These are phyloP conservation scores for Gallinago jamesoni DNA, from an alignment of 2,113 vertebrate species.

Conservation along the genomic window DNA sequence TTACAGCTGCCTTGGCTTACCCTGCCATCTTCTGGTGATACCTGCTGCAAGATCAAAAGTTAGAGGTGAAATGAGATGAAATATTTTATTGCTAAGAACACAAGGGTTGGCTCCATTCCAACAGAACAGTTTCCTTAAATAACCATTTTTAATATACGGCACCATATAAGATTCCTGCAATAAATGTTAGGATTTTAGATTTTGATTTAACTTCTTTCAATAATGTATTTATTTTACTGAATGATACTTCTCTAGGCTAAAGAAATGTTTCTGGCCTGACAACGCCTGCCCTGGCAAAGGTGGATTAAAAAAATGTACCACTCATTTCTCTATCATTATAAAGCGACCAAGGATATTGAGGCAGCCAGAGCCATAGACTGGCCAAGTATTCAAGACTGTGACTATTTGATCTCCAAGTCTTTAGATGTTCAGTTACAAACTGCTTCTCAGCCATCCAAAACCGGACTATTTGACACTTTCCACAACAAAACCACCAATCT, in stretches of 20 bases:
- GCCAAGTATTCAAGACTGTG: neutral
- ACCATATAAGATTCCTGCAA: neutral
- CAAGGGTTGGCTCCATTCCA: conserved; percentile 44
- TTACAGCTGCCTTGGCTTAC: conserved; percentile 70
- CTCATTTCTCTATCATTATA: neutral
- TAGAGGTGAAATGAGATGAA: conserved; percentile 56
- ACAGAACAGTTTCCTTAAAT: conserved; percentile 31
- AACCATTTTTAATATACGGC: conserved; percentile 27
- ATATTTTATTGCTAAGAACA: conserved; percentile 51
- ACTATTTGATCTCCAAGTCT: neutral
- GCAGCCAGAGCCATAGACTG: neutral
- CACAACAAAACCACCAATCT: neutral
- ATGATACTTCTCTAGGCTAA: neutral
- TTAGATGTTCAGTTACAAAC: neutral
- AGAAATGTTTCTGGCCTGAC: neutral
- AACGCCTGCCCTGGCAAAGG: neutral
- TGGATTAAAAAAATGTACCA: neutral
- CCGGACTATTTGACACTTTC: neutral
- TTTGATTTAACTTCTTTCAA: conserved; percentile 24
- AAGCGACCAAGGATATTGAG: neutral
- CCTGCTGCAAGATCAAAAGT: conserved; percentile 62
- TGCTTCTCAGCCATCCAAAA: neutral
- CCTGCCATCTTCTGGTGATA: conserved; percentile 73
- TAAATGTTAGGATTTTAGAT: neutral
- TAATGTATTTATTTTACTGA: conserved; percentile 6